phyloP scores from a whole-genome alignment of 2,888 invertebrate species.

The Ornithoptera priamus region DNA sequence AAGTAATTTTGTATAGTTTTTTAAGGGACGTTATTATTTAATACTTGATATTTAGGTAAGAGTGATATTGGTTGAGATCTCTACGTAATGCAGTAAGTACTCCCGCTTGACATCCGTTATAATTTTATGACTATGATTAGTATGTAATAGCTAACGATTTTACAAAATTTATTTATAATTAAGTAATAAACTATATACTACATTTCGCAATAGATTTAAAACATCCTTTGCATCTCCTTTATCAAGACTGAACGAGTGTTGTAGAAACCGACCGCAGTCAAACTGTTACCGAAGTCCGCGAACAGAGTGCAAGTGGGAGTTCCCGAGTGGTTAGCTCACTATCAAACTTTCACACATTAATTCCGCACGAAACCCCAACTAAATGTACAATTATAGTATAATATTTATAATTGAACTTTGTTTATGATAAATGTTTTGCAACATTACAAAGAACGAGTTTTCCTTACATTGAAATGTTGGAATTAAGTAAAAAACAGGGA shows the following conservation, averaged over 20 bases:
- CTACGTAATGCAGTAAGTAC: too few species aligned
- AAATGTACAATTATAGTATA: background rate
- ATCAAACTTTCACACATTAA: constrained; percentile 15
- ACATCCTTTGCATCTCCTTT: constrained; percentile 13
- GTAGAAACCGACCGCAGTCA: constrained; percentile 10
- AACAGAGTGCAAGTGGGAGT: constrained; percentile 10
- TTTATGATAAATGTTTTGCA: background rate
- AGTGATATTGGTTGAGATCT: too few species aligned
- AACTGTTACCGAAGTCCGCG: constrained; percentile 17
- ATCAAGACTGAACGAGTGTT: constrained; percentile 16
- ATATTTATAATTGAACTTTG: background rate
- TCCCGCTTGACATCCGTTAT: too few species aligned
- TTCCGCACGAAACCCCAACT: constrained; percentile 1
- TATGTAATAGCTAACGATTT: too few species aligned
- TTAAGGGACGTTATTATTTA: too few species aligned
- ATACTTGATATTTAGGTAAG: too few species aligned
- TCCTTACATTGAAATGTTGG: too few species aligned
- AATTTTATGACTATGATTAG: too few species aligned
- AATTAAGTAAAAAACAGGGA: too few species aligned
- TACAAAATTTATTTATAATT: background rate
- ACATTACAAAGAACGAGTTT: background rate
- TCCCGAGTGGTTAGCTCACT: constrained; percentile 11
- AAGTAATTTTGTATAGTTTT: too few species aligned
- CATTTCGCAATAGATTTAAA: background rate
- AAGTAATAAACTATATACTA: background rate